Evolutionary conservation across 2,113 vertebrate species (phyloP).

Genomic region (Tylochromis polylepis): DNA sequence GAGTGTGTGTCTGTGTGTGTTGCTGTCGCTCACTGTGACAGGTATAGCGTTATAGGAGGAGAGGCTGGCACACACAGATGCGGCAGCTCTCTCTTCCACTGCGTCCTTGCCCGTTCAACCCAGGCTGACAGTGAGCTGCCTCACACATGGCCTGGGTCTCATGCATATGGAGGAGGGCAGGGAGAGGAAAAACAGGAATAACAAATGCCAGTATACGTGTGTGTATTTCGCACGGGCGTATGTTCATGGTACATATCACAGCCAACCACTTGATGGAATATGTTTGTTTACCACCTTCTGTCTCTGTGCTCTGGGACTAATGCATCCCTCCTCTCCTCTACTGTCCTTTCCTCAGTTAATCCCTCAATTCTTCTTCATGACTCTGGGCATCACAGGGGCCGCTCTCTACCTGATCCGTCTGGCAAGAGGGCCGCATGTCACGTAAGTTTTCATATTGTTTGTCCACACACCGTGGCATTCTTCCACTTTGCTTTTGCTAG

Average conservation of each 20-base stretch:
- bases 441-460: slow-evolving; percentile 20
- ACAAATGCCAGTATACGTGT: slow-evolving; percentile 39
- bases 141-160: slow-evolving; percentile 62
- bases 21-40: slow-evolving; percentile 66
- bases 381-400: slow-evolving; percentile 36
- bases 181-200: slow-evolving; percentile 59
- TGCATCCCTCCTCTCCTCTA: neutral
- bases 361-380: slow-evolving; percentile 54
- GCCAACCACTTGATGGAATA: slow-evolving; percentile 23
- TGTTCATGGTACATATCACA: slow-evolving; percentile 23
- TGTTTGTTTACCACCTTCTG: slow-evolving; percentile 21
- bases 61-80: slow-evolving; percentile 19
- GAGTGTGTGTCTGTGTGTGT: slow-evolving; percentile 16
- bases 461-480: neutral
- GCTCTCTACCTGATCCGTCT: slow-evolving; percentile 48
- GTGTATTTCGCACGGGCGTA: slow-evolving; percentile 1
- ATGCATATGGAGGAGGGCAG: slow-evolving; percentile 72
- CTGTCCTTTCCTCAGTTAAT: slow-evolving; percentile 34
- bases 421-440: slow-evolving; percentile 58
- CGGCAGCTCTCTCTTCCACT: slow-evolving; percentile 5
- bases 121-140: slow-evolving; percentile 67
- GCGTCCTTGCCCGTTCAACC: slow-evolving; percentile 71
- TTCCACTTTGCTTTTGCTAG: neutral
- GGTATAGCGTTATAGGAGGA: slow-evolving; percentile 38
- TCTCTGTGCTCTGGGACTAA: slow-evolving; percentile 11